Base-by-base conservation (phyloP, 2,888 invertebrate genomes). In the Meliscaeva auricollis region DNA sequence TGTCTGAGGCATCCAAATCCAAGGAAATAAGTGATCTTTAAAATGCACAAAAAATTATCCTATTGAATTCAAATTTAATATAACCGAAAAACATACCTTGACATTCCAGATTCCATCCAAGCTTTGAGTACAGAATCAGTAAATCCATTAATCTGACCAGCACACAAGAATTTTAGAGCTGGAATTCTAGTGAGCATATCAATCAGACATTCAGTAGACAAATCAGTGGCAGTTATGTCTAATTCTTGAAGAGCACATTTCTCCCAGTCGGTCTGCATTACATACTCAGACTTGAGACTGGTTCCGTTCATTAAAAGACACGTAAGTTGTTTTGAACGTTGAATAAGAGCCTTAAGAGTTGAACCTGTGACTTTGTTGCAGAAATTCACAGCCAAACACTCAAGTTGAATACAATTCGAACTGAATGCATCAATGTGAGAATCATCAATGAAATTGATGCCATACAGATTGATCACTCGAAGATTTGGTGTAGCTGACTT, bases 181-280 rank as follows among this genome's bases (percentile, higher is more conserved):
- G 96, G 98, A 87, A 98, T 95, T 88, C 98, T 93, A 0, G 96
- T 95, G 15, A 99, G 93, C 94, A 99, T 96, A 91, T 98, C 98
- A 80, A 97, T 96, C 50, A 99, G 94, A 87, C 98, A 97, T 90
- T 99, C 99, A 0, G 98, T 95, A 1, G 97, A 96, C 78, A 99
- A 93, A 92, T 99, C 99, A 0, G 99, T 99, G 1, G 98, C 99
- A 0, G 98, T 98, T 75, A 99, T 96, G 90, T 99, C 99, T 88
- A 99, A 91, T 92, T 99, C 99, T 91, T 97, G 97, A 74, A 99
- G 92, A 0, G 96, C 95, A 1, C 98, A 97, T 92, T 98, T 98
- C 92, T 99, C 99, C 99, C 99, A 99, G 90, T 99, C 99, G 8
- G 98, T 98, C 90, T 96, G 96, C 96, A 97, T 97, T 81, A 99